Conservation (phyloP, 2,797 vertebrate species). For the Propithecus perrieri region DNA sequence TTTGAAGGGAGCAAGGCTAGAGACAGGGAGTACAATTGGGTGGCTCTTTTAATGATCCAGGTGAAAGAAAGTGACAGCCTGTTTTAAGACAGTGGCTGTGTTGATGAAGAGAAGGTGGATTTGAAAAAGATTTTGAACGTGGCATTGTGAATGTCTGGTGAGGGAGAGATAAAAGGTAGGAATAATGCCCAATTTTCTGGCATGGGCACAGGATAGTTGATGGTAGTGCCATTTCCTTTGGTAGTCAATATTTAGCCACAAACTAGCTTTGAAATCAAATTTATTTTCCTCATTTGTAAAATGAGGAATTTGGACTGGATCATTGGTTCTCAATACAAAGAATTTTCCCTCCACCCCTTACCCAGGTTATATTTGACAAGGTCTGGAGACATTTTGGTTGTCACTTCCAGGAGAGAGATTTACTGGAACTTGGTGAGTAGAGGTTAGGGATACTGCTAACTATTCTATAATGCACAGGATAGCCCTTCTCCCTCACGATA, state of each 20-base stretch:
- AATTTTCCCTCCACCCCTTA: background rate
- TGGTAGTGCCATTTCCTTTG: background rate
- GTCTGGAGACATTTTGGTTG: background rate
- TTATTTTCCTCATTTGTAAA: constrained; percentile 5
- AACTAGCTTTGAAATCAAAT: background rate
- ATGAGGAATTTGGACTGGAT: background rate
- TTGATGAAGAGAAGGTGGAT: background rate
- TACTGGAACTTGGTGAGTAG: background rate
- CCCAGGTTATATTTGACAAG: background rate
- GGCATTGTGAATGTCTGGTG: background rate
- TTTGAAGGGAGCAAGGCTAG: background rate
- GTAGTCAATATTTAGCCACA: background rate
- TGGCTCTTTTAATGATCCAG: background rate
- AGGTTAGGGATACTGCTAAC: background rate
- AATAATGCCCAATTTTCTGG: background rate
- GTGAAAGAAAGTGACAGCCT: background rate
- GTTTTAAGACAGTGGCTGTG: background rate
- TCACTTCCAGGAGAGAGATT: background rate
- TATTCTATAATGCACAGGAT: background rate
- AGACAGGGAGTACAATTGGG: background rate
- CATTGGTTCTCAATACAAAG: background rate
- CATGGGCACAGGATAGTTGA: background rate
- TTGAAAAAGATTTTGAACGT: constrained; percentile 25
- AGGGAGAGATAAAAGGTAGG: background rate
- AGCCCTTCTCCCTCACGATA: background rate